These are phyloP conservation scores for Lepidocolaptes lacrymiger DNA, from an alignment of 2,797 vertebrate genomes.

Conservation along the genomic window DNA sequence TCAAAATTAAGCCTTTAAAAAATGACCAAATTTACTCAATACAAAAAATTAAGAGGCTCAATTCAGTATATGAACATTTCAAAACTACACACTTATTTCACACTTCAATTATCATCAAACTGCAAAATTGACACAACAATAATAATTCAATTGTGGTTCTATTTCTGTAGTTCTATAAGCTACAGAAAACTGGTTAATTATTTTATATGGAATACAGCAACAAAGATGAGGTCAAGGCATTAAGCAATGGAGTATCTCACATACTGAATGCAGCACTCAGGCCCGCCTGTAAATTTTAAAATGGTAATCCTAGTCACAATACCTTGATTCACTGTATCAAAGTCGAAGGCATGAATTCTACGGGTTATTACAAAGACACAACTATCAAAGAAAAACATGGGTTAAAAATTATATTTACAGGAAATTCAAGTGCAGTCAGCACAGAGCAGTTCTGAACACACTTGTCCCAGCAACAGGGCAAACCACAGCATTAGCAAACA, in stretches of 20 bases:
- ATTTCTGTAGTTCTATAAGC: no score
- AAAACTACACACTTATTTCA: background rate
- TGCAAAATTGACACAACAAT: background rate
- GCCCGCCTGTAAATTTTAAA: background rate
- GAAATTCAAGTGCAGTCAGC: background rate
- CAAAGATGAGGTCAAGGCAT: background rate
- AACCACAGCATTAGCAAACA: background rate
- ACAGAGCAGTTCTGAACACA: background rate
- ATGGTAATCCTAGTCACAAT: background rate
- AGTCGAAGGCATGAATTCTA: background rate
- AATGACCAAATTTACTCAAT: background rate
- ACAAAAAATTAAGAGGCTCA: background rate
- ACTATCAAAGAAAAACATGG: background rate
- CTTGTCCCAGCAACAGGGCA: background rate
- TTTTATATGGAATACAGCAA: background rate
- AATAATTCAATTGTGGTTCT: background rate
- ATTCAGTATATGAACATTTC: background rate
- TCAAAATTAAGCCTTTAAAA: background rate
- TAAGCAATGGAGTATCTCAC: background rate
- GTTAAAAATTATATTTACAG: background rate
- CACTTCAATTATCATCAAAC: background rate
- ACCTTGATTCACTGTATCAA: background rate
- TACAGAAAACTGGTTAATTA: background rate
- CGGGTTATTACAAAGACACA: background rate
- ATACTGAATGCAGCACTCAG: background rate